These are phyloP conservation scores for Todus mexicanus DNA, from an alignment of 2,797 vertebrate genomes.

Conservation along the genomic window DNA sequence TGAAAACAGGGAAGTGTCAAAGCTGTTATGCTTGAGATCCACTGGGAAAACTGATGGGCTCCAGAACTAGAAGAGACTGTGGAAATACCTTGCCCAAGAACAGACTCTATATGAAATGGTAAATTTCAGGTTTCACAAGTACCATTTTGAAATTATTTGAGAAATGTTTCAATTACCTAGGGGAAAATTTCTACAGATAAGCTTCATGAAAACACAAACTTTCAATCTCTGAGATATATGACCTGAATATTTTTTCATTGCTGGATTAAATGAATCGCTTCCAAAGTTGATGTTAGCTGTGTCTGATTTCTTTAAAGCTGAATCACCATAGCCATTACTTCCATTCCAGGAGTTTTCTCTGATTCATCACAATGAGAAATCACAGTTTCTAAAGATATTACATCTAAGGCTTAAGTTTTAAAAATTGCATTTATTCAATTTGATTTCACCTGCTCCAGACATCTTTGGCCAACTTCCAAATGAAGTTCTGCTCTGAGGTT, in stretches of 20 bases:
- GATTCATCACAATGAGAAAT: background rate
- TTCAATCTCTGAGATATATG: background rate
- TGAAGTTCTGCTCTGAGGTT: background rate
- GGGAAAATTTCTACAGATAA: background rate
- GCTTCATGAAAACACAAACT: background rate
- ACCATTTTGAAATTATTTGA: background rate
- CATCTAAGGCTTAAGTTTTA: background rate
- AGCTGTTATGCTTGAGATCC: background rate
- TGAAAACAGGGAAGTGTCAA: background rate
- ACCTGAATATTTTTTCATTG: background rate
- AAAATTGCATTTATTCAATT: background rate
- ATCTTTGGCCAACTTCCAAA: background rate
- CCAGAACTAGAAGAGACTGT: background rate
- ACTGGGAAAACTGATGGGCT: fast-evolving
- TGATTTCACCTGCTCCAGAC: background rate
- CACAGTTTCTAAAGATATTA: background rate
- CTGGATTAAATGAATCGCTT: background rate
- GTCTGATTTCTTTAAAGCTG: background rate
- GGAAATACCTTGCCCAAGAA: background rate
- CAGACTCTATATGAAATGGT: background rate
- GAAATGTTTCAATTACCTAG: background rate
- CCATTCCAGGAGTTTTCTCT: background rate
- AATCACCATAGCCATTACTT: background rate
- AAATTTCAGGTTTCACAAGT: background rate
- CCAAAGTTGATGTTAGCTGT: background rate